Percentiles rank a stretch among this genome's conserved stretches.
Evolutionary conservation across 2,113 vertebrate species (phyloP).

Genomic region (Calyptommatus sinebrachiatus): DNA sequence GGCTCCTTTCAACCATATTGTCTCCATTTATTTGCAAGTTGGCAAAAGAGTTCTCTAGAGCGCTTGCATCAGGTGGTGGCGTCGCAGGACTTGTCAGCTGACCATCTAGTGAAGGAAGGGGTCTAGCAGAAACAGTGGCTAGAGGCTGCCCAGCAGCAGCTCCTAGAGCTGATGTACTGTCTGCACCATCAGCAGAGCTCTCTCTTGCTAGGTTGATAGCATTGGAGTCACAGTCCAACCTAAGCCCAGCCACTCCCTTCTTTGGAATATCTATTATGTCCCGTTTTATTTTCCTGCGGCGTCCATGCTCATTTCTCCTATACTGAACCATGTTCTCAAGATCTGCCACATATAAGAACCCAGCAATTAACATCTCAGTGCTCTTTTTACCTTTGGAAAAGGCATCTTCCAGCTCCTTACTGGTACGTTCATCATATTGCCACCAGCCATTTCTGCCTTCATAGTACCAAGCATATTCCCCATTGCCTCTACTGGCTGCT

Average conservation of each 20-base stretch:
- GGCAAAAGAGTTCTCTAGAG: slow-evolving; percentile 84
- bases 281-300: slow-evolving; percentile 92
- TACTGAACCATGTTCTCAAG: slow-evolving; percentile 98
- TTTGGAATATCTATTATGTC: slow-evolving; percentile 94
- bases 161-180: slow-evolving; percentile 69
- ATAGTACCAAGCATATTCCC: slow-evolving; percentile 94
- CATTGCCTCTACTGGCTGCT: slow-evolving; percentile 80
- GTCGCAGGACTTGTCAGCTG: slow-evolving; percentile 73
- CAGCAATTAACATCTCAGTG: slow-evolving; percentile 95
- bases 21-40: slow-evolving; percentile 86
- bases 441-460: slow-evolving; percentile 98
- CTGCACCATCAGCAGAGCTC: slow-evolving; percentile 87
- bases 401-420: slow-evolving; percentile 91
- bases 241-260: slow-evolving; percentile 94
- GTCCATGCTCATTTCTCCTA: slow-evolving; percentile 91
- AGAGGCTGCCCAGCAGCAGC: slow-evolving; percentile 69
- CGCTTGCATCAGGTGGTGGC: slow-evolving; percentile 67
- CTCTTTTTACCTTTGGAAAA: slow-evolving; percentile 90
- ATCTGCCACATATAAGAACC: slow-evolving; percentile 93
- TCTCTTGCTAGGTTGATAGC: slow-evolving; percentile 74
- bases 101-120: slow-evolving; percentile 79
- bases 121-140: slow-evolving; percentile 70
- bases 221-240: slow-evolving; percentile 85
- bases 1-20: slow-evolving; percentile 76
- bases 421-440: slow-evolving; percentile 96